phyloP scores from a whole-genome alignment of 35 echinoderm and acorn worm genomes.

The Stichopus chloronotus region DNA sequence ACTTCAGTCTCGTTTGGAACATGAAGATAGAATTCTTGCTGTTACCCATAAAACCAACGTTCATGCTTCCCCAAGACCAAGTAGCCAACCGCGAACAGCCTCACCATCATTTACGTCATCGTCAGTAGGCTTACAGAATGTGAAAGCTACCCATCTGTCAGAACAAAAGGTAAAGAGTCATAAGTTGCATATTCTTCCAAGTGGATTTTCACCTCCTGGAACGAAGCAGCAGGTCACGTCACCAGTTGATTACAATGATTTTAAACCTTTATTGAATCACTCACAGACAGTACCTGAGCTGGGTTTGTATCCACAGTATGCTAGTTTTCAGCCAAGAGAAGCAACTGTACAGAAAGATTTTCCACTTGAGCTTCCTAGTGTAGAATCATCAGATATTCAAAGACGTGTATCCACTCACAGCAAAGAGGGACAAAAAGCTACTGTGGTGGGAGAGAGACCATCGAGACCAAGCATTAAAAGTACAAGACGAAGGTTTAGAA shows the following conservation, averaged over 20 bases:
- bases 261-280: not conserved
- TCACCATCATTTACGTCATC: not conserved
- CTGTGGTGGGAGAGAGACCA: constrained; percentile 8
- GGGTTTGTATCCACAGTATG: constrained; percentile 45
- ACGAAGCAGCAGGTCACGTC: not conserved
- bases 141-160: not conserved
- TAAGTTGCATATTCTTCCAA: constrained; percentile 5
- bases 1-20: not conserved
- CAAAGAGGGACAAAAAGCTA: constrained; percentile 1
- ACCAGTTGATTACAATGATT: not conserved
- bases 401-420: not conserved
- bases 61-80: not conserved
- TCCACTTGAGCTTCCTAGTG: not conserved
- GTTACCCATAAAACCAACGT: not conserved
- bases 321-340: constrained; percentile 28
- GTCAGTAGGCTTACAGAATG: not conserved
- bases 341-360: constrained; percentile 23
- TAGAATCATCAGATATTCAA: constrained; percentile 57
- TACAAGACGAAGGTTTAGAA: constrained; percentile 22
- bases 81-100: not conserved
- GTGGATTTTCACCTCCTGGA: not conserved
- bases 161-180: not conserved
- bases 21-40: not conserved
- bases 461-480: constrained; percentile 33
- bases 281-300: constrained; percentile 43